Percentiles rank a stretch among this genome's conserved stretches.
Conservation (phyloP, 1,140 invertebrate species). For the Magallana gigas region DNA sequence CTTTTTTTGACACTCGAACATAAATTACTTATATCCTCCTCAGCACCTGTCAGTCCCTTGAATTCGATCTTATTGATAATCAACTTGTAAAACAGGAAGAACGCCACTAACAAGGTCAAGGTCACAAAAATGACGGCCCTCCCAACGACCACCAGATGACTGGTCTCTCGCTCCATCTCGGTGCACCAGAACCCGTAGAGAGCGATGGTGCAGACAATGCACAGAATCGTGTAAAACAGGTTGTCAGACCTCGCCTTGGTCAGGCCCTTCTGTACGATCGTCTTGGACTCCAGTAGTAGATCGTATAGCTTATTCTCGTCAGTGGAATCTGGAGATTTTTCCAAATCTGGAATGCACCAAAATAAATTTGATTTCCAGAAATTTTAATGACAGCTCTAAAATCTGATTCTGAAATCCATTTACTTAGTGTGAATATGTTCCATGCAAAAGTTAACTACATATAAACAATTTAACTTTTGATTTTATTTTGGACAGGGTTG, state of each 20-base stretch:
- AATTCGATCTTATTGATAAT: slow-evolving; percentile 77
- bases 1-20: not conserved
- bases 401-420: no score
- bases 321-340: not conserved
- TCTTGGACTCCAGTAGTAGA: slow-evolving; percentile 41
- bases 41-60: slow-evolving; percentile 77
- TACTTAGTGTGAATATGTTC: no score
- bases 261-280: slow-evolving; percentile 62
- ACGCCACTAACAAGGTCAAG: slow-evolving; percentile 75
- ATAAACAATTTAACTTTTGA: no score
- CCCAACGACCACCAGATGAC: slow-evolving; percentile 59
- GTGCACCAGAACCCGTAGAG: slow-evolving; percentile 50
- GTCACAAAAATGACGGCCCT: slow-evolving; percentile 69
- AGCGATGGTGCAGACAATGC: slow-evolving; percentile 61
- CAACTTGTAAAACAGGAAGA: slow-evolving; percentile 77
- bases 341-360: not conserved
- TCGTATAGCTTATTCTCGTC: not conserved
- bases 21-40: slow-evolving; percentile 70
- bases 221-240: slow-evolving; percentile 58
- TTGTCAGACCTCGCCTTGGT: slow-evolving; percentile 59
- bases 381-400: no score
- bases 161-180: slow-evolving; percentile 54
- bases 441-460: no score
- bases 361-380: no score
- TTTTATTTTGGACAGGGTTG: no score